Evolutionary conservation across 2,113 vertebrate species (phyloP).

Genomic region (Gopherus flavomarginatus): DNA sequence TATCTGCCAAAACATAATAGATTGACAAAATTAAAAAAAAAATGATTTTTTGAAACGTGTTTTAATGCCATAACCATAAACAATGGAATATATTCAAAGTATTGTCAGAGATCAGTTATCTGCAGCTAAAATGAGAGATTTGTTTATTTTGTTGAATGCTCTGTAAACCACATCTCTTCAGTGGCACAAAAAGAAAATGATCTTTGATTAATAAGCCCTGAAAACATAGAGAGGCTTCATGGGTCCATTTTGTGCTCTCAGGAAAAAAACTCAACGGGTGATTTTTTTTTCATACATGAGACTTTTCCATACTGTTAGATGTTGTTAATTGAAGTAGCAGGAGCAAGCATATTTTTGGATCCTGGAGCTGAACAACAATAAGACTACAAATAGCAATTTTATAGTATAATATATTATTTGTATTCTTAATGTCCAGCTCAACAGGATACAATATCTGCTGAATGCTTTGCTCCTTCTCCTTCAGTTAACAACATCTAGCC

Average conservation of each 20-base stretch:
- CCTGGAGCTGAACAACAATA: background rate
- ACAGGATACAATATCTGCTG: background rate
- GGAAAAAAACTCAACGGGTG: background rate
- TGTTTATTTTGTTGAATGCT: background rate
- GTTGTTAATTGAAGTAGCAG: background rate
- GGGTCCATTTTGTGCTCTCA: background rate
- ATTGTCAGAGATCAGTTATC: fast-evolving
- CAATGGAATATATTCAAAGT: background rate
- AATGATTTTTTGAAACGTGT: fast-evolving
- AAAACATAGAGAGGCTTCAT: fast-evolving
- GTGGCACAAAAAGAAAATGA: background rate
- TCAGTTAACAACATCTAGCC: background rate
- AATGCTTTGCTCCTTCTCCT: background rate
- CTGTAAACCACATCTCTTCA: background rate
- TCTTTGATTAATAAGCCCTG: background rate
- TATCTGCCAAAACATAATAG: background rate
- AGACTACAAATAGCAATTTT: fast-evolving
- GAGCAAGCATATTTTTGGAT: background rate
- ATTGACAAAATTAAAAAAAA: background rate
- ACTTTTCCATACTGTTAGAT: background rate
- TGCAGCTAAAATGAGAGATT: background rate
- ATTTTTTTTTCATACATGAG: background rate
- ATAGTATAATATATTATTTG: background rate
- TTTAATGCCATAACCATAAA: background rate
- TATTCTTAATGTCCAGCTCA: background rate